Evolutionary conservation across 2,113 vertebrate genomes (phyloP).

Genomic region (Anguilla rostrata): DNA sequence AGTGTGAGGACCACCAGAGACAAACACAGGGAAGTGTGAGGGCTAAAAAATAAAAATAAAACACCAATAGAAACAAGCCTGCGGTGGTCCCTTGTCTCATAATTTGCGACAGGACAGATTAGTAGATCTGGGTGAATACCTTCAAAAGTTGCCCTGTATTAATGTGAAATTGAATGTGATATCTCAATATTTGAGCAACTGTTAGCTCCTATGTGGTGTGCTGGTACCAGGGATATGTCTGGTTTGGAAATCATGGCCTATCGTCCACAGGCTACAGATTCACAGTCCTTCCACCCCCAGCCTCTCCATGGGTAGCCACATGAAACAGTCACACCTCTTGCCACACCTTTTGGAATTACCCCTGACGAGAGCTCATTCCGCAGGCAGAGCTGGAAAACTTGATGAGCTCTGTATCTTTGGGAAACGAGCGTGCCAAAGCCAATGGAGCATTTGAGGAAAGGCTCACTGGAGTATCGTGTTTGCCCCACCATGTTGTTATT

Average conservation of each 20-base stretch:
- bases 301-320: conserved; percentile 19
- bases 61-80: background rate
- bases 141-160: background rate
- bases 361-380: conserved; percentile 66
- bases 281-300: conserved; percentile 26
- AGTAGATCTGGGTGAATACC: background rate
- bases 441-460: conserved; percentile 59
- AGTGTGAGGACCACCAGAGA: background rate
- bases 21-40: no score
- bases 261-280: background rate
- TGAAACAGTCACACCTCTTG: conserved; percentile 42
- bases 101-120: background rate
- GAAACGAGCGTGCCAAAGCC: conserved; percentile 64
- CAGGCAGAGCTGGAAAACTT: conserved; percentile 49
- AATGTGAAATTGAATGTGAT: no score
- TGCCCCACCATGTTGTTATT: background rate
- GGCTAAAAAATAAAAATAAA: no score
- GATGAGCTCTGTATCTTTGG: conserved; percentile 54
- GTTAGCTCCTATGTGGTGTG: background rate
- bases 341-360: conserved; percentile 32
- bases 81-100: background rate
- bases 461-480: conserved; percentile 40
- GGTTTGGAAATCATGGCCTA: conserved; percentile 8
- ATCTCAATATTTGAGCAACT: no score
- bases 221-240: background rate